phyloP scores from a whole-genome alignment of 2,797 vertebrate genomes.

The Falco berigora region DNA sequence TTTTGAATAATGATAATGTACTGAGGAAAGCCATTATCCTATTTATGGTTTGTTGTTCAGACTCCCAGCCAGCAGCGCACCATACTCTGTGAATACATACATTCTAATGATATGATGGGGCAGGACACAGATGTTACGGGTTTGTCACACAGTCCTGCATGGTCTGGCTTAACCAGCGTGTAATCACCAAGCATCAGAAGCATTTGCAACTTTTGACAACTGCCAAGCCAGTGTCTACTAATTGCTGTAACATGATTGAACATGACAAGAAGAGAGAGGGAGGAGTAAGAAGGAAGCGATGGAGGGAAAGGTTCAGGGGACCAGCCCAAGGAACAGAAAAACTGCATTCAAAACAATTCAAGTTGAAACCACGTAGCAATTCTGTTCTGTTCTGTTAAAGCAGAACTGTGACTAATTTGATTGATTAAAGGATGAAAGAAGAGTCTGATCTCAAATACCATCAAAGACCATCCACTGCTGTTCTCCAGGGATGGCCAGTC shows the following conservation, averaged over 20 bases:
- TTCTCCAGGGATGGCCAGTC: background rate
- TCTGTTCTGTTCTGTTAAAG: background rate
- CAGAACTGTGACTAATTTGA: background rate
- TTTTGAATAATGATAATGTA: slow-evolving; percentile 23
- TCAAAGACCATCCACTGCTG: background rate
- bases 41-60: slow-evolving; percentile 49
- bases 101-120: slow-evolving; percentile 12
- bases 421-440: background rate
- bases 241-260: background rate
- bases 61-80: background rate
- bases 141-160: slow-evolving; percentile 14
- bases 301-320: background rate
- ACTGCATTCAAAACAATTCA: background rate
- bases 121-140: slow-evolving; percentile 17
- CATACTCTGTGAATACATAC: slow-evolving; percentile 20
- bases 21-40: slow-evolving; percentile 6
- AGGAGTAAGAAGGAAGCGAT: background rate
- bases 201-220: background rate
- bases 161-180: background rate
- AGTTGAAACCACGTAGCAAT: background rate
- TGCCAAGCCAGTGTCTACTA: background rate
- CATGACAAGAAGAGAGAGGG: background rate
- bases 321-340: background rate
- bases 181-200: background rate
- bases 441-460: background rate